phyloP scores from a whole-genome alignment of 2,113 vertebrate genomes.

The Leucopsar rothschildi region DNA sequence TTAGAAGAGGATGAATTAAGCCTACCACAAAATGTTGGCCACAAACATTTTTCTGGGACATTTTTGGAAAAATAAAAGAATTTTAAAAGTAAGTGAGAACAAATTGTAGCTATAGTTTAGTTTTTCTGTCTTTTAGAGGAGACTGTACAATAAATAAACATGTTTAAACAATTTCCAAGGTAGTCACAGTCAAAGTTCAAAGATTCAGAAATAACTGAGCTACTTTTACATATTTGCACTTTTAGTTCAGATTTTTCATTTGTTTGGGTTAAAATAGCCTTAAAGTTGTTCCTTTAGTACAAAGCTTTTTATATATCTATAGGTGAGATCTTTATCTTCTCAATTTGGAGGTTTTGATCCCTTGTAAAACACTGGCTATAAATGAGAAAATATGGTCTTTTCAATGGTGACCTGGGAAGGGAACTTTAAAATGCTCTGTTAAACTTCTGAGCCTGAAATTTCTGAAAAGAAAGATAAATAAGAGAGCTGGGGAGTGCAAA shows the following conservation, averaged over 20 bases:
- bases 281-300: not conserved
- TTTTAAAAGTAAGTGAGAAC: not conserved
- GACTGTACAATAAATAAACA: not conserved
- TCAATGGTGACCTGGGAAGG: not conserved
- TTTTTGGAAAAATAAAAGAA: not conserved
- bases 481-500: not conserved
- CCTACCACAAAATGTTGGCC: accelerated
- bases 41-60: not conserved
- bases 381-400: not conserved
- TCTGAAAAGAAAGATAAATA: not conserved
- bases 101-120: not conserved
- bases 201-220: not conserved
- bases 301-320: not conserved
- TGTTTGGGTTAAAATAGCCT: not conserved
- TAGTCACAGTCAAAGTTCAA: not conserved
- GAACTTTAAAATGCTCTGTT: not conserved
- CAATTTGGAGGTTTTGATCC: not conserved
- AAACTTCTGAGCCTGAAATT: not conserved
- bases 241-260: not conserved
- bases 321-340: not conserved
- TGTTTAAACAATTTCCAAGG: not conserved
- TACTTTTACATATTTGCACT: not conserved
- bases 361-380: not conserved
- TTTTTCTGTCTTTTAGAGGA: not conserved
- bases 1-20: not conserved